Percentiles rank a stretch among this genome's conserved stretches.
Evolutionary conservation across 2,797 vertebrate genomes (phyloP).

Genomic region (Trachurus trachurus): DNA sequence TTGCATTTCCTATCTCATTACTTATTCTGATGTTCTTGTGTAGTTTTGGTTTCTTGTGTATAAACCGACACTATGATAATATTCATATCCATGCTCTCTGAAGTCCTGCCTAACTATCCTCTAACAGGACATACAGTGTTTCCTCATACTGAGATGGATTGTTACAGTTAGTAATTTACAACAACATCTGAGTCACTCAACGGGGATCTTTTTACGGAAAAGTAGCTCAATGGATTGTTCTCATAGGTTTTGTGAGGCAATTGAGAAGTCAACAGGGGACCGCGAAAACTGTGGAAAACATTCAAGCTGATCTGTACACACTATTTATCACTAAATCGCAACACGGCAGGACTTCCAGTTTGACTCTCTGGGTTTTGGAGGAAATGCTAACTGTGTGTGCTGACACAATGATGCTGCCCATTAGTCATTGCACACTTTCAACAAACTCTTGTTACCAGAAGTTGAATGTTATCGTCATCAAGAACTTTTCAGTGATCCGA

Average conservation of each 20-base stretch:
- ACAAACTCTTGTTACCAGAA: constrained; percentile 17
- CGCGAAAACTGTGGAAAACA: constrained; percentile 63
- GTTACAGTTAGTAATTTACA: constrained; percentile 45
- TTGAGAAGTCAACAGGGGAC: constrained; percentile 61
- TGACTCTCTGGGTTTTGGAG: constrained; percentile 49
- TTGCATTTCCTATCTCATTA: constrained; percentile 12
- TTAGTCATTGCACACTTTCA: constrained; percentile 12
- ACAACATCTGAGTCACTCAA: constrained; percentile 29
- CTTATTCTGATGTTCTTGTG: background rate
- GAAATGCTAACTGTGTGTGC: constrained; percentile 21
- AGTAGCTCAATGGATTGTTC: constrained; percentile 46
- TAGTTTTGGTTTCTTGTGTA: background rate
- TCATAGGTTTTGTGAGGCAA: constrained; percentile 55
- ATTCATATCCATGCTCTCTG: background rate
- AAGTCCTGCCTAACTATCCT: constrained; percentile 17
- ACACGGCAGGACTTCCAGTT: constrained; percentile 32
- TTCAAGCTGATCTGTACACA: constrained; percentile 48
- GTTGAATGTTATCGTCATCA: constrained; percentile 12
- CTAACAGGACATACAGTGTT: constrained; percentile 14
- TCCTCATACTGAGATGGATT: constrained; percentile 39
- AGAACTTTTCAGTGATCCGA: constrained; percentile 10
- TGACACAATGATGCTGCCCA: constrained; percentile 23
- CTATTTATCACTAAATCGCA: constrained; percentile 58
- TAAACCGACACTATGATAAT: background rate
- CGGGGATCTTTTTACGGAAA: constrained; percentile 40